Evolutionary conservation across 2,888 invertebrate species (phyloP).

Genomic region (Machimus rusticus): DNA sequence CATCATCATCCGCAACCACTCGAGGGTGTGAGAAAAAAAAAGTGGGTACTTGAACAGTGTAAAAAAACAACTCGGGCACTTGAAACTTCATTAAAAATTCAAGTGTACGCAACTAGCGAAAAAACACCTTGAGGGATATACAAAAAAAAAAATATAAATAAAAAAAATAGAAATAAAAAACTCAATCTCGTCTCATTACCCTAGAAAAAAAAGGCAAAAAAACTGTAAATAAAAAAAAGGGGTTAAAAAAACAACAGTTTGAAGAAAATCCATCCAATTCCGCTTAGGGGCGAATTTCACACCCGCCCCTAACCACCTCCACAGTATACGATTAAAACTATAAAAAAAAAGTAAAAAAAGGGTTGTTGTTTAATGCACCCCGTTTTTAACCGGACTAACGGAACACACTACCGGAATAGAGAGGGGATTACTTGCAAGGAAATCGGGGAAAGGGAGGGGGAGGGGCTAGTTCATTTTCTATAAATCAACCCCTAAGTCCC

Average conservation of each 20-base stretch:
- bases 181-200: not conserved
- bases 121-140: slow-evolving; percentile 1
- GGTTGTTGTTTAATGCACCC: too few relatives aligned
- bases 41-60: not conserved
- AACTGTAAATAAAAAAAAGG: not conserved
- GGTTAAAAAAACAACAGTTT: not conserved
- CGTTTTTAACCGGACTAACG: too few relatives aligned
- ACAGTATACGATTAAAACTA: not conserved
- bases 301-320: not conserved
- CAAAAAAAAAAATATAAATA: not conserved
- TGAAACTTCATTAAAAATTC: slow-evolving; percentile 26
- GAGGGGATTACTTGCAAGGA: too few relatives aligned
- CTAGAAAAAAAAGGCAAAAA: not conserved
- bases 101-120: slow-evolving; percentile 18
- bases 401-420: too few relatives aligned
- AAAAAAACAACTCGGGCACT: slow-evolving; percentile 13
- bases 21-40: not conserved
- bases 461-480: not conserved
- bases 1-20: not conserved
- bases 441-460: not conserved
- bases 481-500: not conserved
- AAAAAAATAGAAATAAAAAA: not conserved
- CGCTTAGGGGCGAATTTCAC: not conserved
- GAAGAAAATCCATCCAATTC: not conserved
- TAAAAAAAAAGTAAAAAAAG: not conserved